Base-by-base conservation (phyloP, 2,888 invertebrate species). In the Xestia ashworthii region DNA sequence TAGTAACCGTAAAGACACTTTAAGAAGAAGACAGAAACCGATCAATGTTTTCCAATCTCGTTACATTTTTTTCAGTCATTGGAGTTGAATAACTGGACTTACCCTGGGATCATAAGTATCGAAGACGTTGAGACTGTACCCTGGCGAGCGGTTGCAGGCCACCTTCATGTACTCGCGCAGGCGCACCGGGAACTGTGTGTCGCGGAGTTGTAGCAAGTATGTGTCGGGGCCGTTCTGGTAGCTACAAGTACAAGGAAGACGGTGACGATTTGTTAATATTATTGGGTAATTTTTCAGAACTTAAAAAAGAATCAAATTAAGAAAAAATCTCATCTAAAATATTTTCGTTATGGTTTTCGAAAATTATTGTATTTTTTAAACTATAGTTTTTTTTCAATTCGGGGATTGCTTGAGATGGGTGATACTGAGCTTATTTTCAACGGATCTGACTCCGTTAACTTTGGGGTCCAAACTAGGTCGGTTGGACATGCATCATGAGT, bases 141-240 rank as follows among this genome's bases (percentile, higher is more conserved):
- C 98, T 3, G 98, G 98, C 53, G 98, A 98, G 88, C 98, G 97
- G 89, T 97, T 97, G 81, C 98, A 98, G 0, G 99, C 99, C n/a
- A 99, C 98, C 97, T 99, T 99, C 98, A 99, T 98, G 94, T 99
- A 99, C 94, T 99, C 98, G 78, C 99, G 98, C 86, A 99, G 97
- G 41, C 99, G 97, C 66, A 98, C 98, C n/a, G 99, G 99, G 97
- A 99, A 99, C 93, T 98, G 98, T 0, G 99, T 98, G 95, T 99
- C 99, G 73, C 99, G 97, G 32, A 99, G 97, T 93, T 99, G 99
- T 65, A 99, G 97, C 12, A 99, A 97, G 94, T 99, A 99, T 1
- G 99, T 99, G 93, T 99, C 99, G 0, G 99, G 99, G 0, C 99
- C 99, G 94, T 99, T 98, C 96, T 99, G 99, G 95, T 99, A 99